Base-by-base conservation (phyloP, 2,888 invertebrate species). In the Macropis europaea region DNA sequence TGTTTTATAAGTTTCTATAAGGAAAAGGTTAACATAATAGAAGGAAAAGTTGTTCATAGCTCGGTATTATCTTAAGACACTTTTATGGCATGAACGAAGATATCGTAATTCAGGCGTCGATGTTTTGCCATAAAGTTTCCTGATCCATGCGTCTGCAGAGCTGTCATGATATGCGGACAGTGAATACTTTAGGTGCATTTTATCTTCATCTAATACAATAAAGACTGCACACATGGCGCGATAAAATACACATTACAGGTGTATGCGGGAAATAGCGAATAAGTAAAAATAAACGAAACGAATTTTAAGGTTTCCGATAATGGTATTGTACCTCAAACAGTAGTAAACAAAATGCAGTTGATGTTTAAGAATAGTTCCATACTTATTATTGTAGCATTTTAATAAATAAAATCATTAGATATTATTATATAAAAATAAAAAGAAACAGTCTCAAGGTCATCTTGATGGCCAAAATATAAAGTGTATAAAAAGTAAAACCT, bases 131-230 rank as follows among this genome's bases (percentile, higher is more conserved):
- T 45, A 54, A 63, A 54, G 13, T 56, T 47, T 15, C 47, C 15
- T 30, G 17, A 45, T 54, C 30, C 11, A 19, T 3, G 24, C 45
- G 45, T 40, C 11, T 50, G 22, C 24, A 38, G 11, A 22, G 30
- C 13, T 22, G 43, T 57, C 63, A 6, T 15, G 17, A 9, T 11
- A 30, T 32, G 32, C 42, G 22, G 3, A 19, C 15, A 48, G 13
- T 30, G 26, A 62, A 56, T 62, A 62, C 38, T 62, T 64, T 48
- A 59, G 13, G 26, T n/a, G 47, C 48, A 28, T 59, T 62, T 45
- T 62, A 56, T 45, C 28, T 38, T 40, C 53, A n/a, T n/a, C 28
- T 34, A 48, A 32, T 48, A 40, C 26, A 40, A 24, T 24, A 17
- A 50, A 40, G 40, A 15, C 24, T 2, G 42, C 43, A n/a, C 7